phyloP scores from a whole-genome alignment of 1,140 invertebrate species.

The Euwallacea similis region DNA sequence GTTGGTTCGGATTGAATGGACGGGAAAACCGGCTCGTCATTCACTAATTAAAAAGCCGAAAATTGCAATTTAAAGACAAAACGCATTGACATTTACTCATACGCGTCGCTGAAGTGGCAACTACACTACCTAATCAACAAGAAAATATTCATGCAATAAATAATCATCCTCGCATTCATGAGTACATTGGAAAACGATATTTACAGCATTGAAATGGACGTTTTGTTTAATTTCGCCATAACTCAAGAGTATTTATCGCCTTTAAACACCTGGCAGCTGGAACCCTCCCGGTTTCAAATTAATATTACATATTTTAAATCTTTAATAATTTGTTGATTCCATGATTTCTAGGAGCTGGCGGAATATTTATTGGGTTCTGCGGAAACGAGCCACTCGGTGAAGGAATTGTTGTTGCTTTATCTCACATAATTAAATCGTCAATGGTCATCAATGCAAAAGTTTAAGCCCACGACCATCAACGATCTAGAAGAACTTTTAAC shows the following conservation, averaged over 20 bases:
- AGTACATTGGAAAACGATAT: constrained; percentile 25
- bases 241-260: constrained; percentile 24
- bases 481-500: too few relatives aligned
- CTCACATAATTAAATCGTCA: too few relatives aligned
- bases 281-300: constrained; percentile 22
- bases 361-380: background rate
- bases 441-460: too few relatives aligned
- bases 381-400: too few relatives aligned
- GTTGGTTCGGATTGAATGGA: background rate
- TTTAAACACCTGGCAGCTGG: constrained; percentile 27
- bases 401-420: too few relatives aligned
- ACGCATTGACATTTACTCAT: too few relatives aligned
- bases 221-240: constrained; percentile 33
- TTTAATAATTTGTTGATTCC: constrained; percentile 17
- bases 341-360: constrained; percentile 17
- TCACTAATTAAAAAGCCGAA: constrained; percentile 21
- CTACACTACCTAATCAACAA: too few relatives aligned
- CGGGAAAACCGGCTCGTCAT: constrained; percentile 14
- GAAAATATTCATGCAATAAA: too few relatives aligned
- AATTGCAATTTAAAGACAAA: background rate
- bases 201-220: constrained; percentile 21
- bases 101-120: too few relatives aligned
- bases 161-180: background rate
- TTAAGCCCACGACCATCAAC: too few relatives aligned
- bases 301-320: constrained; percentile 9